A percentile compares a stretch with the other conserved stretches of the same genome.
Conservation (phyloP, 1,140 invertebrate genomes). For the Drosophila mayri region DNA sequence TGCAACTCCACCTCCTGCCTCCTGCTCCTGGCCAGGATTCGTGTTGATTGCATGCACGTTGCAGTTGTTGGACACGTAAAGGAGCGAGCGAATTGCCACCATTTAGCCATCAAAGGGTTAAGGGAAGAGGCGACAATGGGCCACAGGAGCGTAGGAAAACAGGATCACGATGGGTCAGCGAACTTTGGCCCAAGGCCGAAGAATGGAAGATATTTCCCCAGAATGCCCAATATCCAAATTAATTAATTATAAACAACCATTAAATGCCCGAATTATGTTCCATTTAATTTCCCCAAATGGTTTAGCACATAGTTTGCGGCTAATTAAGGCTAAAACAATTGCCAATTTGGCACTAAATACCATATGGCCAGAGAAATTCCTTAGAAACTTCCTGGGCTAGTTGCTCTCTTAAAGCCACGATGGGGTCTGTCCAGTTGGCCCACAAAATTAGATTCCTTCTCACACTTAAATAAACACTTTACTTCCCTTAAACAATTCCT, state of each 20-base stretch:
- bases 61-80: constrained; percentile 37
- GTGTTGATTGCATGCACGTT: constrained; percentile 72
- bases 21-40: constrained; percentile 13
- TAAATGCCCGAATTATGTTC: neutral
- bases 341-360: neutral
- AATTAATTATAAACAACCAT: neutral
- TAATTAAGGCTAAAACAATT: constrained; percentile 4
- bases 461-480: too few species aligned
- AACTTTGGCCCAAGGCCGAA: neutral
- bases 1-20: neutral
- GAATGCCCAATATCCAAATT: too few species aligned
- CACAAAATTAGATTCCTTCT: neutral
- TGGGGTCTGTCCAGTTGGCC: too few species aligned
- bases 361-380: too few species aligned
- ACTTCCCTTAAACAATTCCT: neutral
- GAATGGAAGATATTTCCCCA: neutral
- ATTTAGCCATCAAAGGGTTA: constrained; percentile 5
- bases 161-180: neutral
- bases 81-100: neutral
- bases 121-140: neutral
- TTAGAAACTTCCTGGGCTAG: neutral
- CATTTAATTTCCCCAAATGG: neutral
- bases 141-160: neutral
- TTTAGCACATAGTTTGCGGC: neutral
- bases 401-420: constrained; percentile 2